Evolutionary conservation across 35 echinoderm and acorn worm species (phyloP), one percentile per base, ranked within the genome.

Genomic region (Apostichopus parvimensis): DNA sequence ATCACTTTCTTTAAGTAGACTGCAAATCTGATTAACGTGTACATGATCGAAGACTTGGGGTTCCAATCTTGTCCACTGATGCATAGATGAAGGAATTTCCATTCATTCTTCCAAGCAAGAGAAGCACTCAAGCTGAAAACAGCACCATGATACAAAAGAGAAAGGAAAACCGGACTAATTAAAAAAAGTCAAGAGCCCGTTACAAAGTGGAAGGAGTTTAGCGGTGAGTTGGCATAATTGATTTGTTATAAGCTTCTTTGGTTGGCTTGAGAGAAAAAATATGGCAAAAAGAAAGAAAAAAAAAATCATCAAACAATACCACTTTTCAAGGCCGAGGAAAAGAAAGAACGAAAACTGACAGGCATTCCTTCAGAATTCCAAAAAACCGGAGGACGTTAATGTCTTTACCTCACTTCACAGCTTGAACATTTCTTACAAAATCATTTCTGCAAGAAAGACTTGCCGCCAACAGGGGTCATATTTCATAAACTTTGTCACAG

Each of bases 21-120:
- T 57, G 80, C 12, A 14, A 83, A 58, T 83, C 80, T 83, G 80
- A 83, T 83, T 58, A 58, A 84, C 17, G 57, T 58, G 57, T 17
- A 56, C 81, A 84, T 84, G 81, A 84, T 84, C 15, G 81, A 84
- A 58, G 81, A 84, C 81, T 84, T 8, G 4, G 9, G 56, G 24
- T 15, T 57, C 56, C 81, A 0, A 17, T 58, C 15, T 59, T 84
- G 81, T 59, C 58, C 53, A 84, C 81, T 55, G 80, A 83, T 83
- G 80, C 81, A 59, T 8, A 56, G 57, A 84, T 84, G 81, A 84
- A 84, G 81, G 57, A 84, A 84, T 58, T 56, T 58, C 81, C 81
- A 84, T 56, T 17, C 81, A 84, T 84, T 59, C 81, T 84, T 84
- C 53, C 58, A 55, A 84, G 81, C 81, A 84, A 84, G 55, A 23